Evolutionary conservation across 2,113 vertebrate genomes (phyloP).

Genomic region (Chaetura pelagica): DNA sequence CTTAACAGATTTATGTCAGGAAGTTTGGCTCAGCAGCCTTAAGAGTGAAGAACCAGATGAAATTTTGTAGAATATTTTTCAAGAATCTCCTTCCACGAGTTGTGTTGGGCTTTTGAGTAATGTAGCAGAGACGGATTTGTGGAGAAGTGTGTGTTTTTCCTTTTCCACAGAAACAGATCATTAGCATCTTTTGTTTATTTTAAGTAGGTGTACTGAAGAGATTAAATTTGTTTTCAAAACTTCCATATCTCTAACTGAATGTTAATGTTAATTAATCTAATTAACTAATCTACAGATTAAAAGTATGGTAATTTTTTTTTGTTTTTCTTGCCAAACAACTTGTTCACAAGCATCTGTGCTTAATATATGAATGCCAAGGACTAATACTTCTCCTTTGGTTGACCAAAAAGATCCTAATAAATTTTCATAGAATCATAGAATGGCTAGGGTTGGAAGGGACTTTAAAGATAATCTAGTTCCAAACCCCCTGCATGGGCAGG

Average conservation of each 20-base stretch:
- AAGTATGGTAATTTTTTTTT: constrained; percentile 76
- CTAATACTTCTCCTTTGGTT: constrained; percentile 35
- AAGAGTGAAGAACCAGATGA: background rate
- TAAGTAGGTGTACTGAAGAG: constrained; percentile 42
- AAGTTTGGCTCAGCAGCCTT: fast-evolving
- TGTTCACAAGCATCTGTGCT: constrained; percentile 80
- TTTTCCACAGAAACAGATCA: constrained; percentile 39
- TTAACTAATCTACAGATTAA: constrained; percentile 71
- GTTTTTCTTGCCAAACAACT: constrained; percentile 72
- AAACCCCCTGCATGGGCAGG: no score
- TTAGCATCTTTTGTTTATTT: constrained; percentile 67
- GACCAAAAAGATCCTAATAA: constrained; percentile 75
- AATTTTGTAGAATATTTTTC: background rate
- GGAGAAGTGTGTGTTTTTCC: background rate
- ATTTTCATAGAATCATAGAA: background rate
- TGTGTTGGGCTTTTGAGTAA: background rate
- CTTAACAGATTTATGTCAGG: background rate
- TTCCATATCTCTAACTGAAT: constrained; percentile 32
- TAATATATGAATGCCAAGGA: constrained; percentile 63
- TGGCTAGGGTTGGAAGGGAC: no score
- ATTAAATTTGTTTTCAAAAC: constrained; percentile 64
- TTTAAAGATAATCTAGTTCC: no score
- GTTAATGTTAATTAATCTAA: constrained; percentile 73
- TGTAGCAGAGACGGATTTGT: background rate
- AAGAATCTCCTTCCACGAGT: background rate